Evolutionary conservation across 2,888 invertebrate species (phyloP).

Genomic region (Hyalella azteca): DNA sequence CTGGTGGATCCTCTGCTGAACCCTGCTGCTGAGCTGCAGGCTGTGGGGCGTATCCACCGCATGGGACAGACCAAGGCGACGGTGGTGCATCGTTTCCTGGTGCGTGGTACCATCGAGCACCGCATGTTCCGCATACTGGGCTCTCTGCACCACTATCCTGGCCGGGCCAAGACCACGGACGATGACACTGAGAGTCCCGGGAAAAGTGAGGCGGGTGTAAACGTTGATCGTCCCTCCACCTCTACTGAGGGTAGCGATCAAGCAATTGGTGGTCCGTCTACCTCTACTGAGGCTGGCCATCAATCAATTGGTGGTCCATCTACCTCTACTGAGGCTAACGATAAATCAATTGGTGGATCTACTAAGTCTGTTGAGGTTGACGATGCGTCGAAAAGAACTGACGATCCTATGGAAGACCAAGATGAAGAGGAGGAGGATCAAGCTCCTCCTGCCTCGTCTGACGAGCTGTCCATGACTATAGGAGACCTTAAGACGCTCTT

Average conservation of each 20-base stretch:
- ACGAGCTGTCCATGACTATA: slow-evolving; percentile 61
- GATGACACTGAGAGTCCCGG: not conserved
- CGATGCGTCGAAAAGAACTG: not conserved
- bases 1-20: slow-evolving; percentile 77
- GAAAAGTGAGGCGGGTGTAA: not conserved
- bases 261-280: not conserved
- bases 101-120: slow-evolving; percentile 73
- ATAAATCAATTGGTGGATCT: not conserved
- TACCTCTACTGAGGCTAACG: not conserved
- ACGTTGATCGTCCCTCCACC: not conserved
- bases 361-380: not conserved
- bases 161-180: not conserved
- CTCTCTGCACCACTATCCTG: slow-evolving; percentile 34
- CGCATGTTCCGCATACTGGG: slow-evolving; percentile 67
- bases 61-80: slow-evolving; percentile 80
- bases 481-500: slow-evolving; percentile 60
- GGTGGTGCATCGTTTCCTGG: slow-evolving; percentile 74
- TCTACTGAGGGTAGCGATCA: not conserved
- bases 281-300: not conserved
- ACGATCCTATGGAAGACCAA: not conserved
- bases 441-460: slow-evolving; percentile 40
- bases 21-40: slow-evolving; percentile 76
- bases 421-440: slow-evolving; percentile 13
- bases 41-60: slow-evolving; percentile 78
- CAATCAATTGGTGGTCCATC: too few species aligned